A percentile compares a stretch with the other conserved stretches of the same genome.
phyloP scores from a whole-genome alignment of 2,797 vertebrate genomes.

The Melanotaenia maccullochi region DNA sequence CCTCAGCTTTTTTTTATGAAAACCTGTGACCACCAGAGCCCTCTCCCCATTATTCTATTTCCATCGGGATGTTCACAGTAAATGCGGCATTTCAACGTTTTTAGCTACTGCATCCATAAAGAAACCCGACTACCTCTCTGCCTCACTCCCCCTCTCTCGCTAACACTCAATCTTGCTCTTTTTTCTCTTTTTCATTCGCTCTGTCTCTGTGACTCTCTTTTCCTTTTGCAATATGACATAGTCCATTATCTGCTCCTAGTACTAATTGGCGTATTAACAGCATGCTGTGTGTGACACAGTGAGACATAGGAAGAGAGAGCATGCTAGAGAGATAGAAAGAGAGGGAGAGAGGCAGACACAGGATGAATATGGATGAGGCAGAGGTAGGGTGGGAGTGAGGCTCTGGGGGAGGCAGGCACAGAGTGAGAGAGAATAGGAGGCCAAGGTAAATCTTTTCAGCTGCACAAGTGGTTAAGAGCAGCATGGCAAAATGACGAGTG shows the following conservation, averaged over 20 bases:
- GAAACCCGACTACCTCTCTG: slow-evolving; percentile 39
- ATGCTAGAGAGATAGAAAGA: slow-evolving; percentile 29
- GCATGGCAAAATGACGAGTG: slow-evolving; percentile 83
- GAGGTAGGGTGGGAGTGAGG: slow-evolving; percentile 60
- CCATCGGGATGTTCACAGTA: slow-evolving; percentile 66
- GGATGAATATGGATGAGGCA: slow-evolving; percentile 79
- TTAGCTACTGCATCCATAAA: slow-evolving; percentile 66
- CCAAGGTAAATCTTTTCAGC: slow-evolving; percentile 87
- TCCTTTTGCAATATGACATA: slow-evolving; percentile 82
- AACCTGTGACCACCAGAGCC: slow-evolving; percentile 60
- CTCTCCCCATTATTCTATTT: slow-evolving; percentile 60
- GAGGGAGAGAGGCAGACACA: slow-evolving; percentile 41
- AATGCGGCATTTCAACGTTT: slow-evolving; percentile 72
- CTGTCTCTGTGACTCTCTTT: slow-evolving; percentile 69
- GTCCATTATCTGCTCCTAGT: slow-evolving; percentile 89
- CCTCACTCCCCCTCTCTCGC: slow-evolving; percentile 31
- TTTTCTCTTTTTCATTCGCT: slow-evolving; percentile 54
- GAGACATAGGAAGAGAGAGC: slow-evolving; percentile 75
- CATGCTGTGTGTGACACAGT: slow-evolving; percentile 83
- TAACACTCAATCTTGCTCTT: slow-evolving; percentile 58
- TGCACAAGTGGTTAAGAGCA: slow-evolving; percentile 87
- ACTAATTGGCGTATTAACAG: slow-evolving; percentile 89
- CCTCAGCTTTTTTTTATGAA: slow-evolving; percentile 71
- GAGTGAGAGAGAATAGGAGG: slow-evolving; percentile 78
- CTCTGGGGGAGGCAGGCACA: slow-evolving; percentile 70